These are phyloP conservation scores for Trichacis sp. DNA, from an alignment of 2,888 invertebrate genomes.

Conservation along the genomic window DNA sequence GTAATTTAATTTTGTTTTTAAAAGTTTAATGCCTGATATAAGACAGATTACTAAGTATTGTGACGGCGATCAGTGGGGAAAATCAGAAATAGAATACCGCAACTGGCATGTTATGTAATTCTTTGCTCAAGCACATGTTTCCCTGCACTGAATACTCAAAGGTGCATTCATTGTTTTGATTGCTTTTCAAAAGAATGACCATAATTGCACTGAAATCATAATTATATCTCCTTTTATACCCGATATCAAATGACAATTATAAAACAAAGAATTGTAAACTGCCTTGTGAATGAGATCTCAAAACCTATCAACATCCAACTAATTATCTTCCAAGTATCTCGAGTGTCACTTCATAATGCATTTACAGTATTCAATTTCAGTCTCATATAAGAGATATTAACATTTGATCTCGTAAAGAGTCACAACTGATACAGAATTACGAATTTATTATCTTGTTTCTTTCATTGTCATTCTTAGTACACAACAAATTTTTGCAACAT, in stretches of 20 bases:
- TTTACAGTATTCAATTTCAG: too few species aligned
- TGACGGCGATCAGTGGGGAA: conserved; percentile 46
- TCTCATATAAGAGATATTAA: too few species aligned
- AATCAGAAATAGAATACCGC: conserved; percentile 62
- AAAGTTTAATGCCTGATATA: conserved; percentile 8
- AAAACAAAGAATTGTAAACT: too few species aligned
- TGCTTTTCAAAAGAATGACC: conserved; percentile 10
- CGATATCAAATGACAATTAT: not conserved
- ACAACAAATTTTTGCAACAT: too few species aligned
- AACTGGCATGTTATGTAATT: conserved; percentile 58
- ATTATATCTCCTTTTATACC: not conserved
- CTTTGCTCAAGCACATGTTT: conserved; percentile 46
- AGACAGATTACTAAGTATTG: conserved; percentile 35
- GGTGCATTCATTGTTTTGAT: conserved; percentile 24
- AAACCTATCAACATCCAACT: too few species aligned
- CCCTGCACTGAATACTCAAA: conserved; percentile 24
- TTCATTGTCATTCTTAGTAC: too few species aligned
- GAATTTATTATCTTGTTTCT: too few species aligned
- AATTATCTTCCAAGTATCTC: too few species aligned
- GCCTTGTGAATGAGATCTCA: too few species aligned
- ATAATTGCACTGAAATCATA: not conserved
- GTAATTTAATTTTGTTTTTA: not conserved
- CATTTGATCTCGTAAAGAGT: too few species aligned
- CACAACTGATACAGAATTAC: too few species aligned
- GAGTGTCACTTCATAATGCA: too few species aligned